These are phyloP conservation scores for Heteromormyrus szaboi DNA, from an alignment of 2,797 vertebrate species.

Conservation along the genomic window DNA sequence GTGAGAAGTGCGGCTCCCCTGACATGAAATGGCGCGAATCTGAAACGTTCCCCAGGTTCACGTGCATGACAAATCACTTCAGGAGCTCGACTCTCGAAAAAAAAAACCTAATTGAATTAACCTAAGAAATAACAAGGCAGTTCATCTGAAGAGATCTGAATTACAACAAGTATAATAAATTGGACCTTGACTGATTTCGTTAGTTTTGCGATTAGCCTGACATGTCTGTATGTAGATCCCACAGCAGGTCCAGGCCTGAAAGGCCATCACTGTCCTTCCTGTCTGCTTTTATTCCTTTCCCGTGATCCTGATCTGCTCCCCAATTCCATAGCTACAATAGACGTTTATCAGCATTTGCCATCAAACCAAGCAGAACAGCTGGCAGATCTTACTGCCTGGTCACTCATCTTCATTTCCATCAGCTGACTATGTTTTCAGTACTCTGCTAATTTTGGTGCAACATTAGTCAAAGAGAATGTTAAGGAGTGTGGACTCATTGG, in stretches of 20 bases:
- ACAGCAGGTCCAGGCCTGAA: not conserved
- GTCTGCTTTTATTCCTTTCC: not conserved
- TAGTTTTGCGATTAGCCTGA: not conserved
- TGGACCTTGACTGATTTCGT: not conserved
- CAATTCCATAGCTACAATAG: not conserved
- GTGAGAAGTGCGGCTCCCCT: not conserved
- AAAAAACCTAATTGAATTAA: not conserved
- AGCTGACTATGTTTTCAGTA: not conserved
- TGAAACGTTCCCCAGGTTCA: not conserved
- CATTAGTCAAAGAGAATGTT: not conserved
- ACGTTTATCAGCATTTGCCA: not conserved
- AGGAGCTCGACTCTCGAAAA: not conserved
- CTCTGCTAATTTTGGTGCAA: not conserved
- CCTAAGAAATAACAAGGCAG: not conserved
- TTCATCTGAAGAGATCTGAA: not conserved
- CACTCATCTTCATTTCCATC: not conserved
- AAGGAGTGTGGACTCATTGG: not conserved
- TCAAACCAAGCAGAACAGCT: not conserved
- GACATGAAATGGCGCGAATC: not conserved
- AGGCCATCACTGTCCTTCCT: not conserved
- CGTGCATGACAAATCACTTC: not conserved
- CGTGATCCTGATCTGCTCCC: not conserved
- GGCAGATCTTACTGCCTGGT: no score
- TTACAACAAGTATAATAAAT: not conserved
- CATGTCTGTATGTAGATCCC: not conserved